Evolutionary conservation across 2,797 vertebrate species (phyloP).

Genomic region (Darevskia nairensis): DNA sequence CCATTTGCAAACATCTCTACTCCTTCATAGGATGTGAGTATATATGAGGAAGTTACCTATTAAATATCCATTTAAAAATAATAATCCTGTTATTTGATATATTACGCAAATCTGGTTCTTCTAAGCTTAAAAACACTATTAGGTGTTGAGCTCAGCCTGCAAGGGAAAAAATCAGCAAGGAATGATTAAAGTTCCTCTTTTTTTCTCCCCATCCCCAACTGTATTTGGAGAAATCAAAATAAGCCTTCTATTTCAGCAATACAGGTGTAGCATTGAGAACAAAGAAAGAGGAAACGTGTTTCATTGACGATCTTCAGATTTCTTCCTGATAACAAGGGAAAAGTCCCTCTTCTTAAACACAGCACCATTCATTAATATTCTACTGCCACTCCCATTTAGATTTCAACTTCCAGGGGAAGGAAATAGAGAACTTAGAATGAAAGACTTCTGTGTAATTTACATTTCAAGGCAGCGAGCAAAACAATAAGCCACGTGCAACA

Average conservation of each 20-base stretch:
- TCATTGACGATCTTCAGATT: conserved; percentile 45
- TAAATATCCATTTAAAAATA: not conserved
- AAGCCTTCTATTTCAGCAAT: conserved; percentile 36
- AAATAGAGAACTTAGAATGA: not conserved
- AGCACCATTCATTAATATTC: not conserved
- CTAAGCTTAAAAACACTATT: conserved; percentile 26
- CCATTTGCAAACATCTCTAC: not conserved
- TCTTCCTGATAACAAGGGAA: conserved; percentile 19
- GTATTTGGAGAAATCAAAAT: not conserved
- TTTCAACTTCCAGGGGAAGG: not conserved
- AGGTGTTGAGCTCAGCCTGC: conserved; percentile 55
- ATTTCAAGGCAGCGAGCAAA: not conserved
- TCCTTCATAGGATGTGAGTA: not conserved
- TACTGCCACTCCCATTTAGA: not conserved
- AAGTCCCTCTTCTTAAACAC: conserved; percentile 52
- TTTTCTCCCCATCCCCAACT: conserved; percentile 21
- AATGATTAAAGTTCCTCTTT: conserved; percentile 42
- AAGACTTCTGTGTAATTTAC: not conserved
- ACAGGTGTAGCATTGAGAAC: conserved; percentile 31
- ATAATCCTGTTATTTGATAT: not conserved
- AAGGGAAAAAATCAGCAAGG: conserved; percentile 49
- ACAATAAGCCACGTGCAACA: not conserved
- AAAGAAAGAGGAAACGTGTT: conserved; percentile 67
- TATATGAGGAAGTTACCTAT: not conserved
- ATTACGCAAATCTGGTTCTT: conserved; percentile 23